phyloP scores from a whole-genome alignment of 2,888 invertebrate genomes.

The Ennomos erosarius region DNA sequence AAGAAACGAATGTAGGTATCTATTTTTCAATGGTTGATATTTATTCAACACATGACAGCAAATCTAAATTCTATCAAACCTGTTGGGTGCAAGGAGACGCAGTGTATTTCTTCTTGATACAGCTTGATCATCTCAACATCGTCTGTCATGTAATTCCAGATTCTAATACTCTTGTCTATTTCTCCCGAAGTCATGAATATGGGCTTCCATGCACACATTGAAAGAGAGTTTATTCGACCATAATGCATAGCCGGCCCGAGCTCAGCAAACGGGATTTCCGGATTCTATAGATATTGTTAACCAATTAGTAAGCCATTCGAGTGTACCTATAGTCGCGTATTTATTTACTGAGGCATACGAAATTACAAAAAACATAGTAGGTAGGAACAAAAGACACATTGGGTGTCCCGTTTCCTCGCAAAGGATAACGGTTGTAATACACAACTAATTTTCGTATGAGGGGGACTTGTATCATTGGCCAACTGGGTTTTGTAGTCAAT shows the following conservation, averaged over 20 bases:
- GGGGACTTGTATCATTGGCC: too few relatives aligned
- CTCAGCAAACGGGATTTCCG: conserved; percentile 86
- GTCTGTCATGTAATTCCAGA: conserved; percentile 96
- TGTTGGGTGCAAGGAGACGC: conserved; percentile 90
- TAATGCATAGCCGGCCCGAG: conserved; percentile 92
- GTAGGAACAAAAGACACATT: too few relatives aligned
- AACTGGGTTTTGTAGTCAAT: too few relatives aligned
- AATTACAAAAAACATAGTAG: too few relatives aligned
- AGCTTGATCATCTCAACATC: conserved; percentile 91
- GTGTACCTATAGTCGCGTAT: not conserved
- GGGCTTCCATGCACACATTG: conserved; percentile 95
- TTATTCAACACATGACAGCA: not conserved
- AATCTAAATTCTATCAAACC: conserved; percentile 45
- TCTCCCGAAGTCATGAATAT: conserved; percentile 93
- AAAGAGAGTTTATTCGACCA: conserved; percentile 91
- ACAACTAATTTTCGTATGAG: too few relatives aligned
- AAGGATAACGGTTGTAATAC: too few relatives aligned
- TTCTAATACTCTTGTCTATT: conserved; percentile 92
- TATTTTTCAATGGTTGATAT: too few relatives aligned
- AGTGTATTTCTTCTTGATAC: conserved; percentile 93
- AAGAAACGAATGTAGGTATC: too few relatives aligned
- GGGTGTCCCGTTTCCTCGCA: too few relatives aligned
- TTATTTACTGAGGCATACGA: not conserved
- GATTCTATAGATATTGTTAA: conserved; percentile 64
- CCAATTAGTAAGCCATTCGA: conserved; percentile 11